Evolutionary conservation across 1,140 invertebrate species (phyloP).

Genomic region (Monomorium pharaonis): DNA sequence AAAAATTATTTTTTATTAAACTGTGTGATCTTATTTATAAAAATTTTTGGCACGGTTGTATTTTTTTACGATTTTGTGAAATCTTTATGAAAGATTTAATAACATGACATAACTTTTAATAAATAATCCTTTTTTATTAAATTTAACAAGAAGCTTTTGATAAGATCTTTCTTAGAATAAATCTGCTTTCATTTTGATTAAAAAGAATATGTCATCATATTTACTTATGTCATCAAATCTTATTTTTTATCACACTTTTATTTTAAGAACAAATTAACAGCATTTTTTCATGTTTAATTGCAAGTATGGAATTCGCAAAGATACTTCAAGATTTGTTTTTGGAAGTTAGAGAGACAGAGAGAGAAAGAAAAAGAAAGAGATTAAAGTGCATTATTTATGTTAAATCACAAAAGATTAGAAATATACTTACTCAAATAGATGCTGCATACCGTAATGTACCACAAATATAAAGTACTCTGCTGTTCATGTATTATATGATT

Average conservation of each 20-base stretch:
- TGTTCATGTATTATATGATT: constrained; percentile 73
- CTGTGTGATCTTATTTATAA: background rate
- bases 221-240: background rate
- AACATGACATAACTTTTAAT: background rate
- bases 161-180: background rate
- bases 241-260: background rate
- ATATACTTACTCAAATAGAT: constrained; percentile 79
- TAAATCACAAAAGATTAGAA: constrained; percentile 19
- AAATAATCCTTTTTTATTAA: background rate
- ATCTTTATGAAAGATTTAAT: background rate
- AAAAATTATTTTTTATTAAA: too few species aligned
- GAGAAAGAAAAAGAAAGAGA: too few species aligned
- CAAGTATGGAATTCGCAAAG: background rate
- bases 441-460: constrained; percentile 78
- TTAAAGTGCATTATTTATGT: background rate
- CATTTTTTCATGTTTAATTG: background rate
- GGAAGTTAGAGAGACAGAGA: too few species aligned
- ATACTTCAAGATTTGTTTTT: background rate
- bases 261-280: background rate
- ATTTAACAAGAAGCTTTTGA: background rate
- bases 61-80: background rate
- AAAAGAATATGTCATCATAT: background rate
- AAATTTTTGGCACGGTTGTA: background rate
- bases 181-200: background rate
- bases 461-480: constrained; percentile 69